phyloP scores from a whole-genome alignment of 1,140 invertebrate species.

The Calliopsis andreniformis region DNA sequence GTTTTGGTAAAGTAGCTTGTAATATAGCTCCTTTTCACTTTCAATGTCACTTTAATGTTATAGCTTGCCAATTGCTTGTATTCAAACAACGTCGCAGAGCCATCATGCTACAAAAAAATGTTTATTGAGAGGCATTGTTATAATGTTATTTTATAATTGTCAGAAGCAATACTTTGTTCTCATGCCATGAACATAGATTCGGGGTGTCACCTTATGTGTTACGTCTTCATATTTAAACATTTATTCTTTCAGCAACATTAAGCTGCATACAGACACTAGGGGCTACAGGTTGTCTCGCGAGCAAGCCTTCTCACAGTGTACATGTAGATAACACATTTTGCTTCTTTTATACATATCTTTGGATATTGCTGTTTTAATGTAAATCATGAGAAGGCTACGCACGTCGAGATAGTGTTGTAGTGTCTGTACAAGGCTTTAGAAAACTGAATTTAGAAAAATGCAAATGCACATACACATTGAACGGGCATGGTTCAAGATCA shows the following conservation, averaged over 20 bases:
- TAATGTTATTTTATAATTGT: slow-evolving; percentile 25
- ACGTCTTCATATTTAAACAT: slow-evolving; percentile 5
- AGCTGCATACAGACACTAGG: no score
- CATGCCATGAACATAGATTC: neutral
- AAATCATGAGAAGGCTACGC: no score
- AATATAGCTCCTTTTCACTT: slow-evolving; percentile 58
- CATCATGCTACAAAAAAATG: slow-evolving; percentile 26
- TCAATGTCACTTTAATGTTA: slow-evolving; percentile 59
- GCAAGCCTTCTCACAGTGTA: no score
- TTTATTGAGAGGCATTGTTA: slow-evolving; percentile 35
- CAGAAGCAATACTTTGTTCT: neutral
- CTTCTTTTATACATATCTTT: no score
- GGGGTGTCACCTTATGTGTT: neutral
- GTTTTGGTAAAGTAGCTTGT: slow-evolving; percentile 79
- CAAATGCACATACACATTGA: slow-evolving; percentile 5
- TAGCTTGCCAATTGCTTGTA: slow-evolving; percentile 71
- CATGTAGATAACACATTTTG: no score
- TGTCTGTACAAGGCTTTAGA: no score
- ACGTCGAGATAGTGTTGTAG: no score
- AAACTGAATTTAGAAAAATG: slow-evolving; percentile 7
- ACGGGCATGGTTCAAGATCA: slow-evolving; percentile 23
- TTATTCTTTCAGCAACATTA: slow-evolving; percentile 36
- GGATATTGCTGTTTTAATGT: no score
- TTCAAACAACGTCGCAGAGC: slow-evolving; percentile 55
- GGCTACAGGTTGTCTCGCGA: no score